Evolutionary conservation across 2,888 invertebrate species (phyloP).

Genomic region (Spodoptera picta): DNA sequence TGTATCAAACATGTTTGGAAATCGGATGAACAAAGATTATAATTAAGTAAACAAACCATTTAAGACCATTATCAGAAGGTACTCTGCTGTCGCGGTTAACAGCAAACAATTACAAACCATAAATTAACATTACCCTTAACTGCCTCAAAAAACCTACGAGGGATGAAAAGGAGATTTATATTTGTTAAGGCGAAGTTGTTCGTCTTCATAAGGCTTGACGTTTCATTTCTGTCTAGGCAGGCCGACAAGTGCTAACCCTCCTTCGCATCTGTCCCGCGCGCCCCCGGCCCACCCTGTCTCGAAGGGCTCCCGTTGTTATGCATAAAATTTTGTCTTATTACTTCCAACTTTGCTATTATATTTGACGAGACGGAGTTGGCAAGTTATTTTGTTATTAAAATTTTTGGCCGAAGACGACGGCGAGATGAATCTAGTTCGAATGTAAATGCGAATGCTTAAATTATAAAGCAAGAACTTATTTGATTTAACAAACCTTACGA

Average conservation of each 20-base stretch:
- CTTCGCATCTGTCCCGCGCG: constrained; percentile 62
- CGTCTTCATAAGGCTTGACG: constrained; percentile 87
- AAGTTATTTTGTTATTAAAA: constrained; percentile 89
- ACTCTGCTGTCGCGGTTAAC: constrained; percentile 56
- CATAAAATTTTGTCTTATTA: constrained; percentile 89
- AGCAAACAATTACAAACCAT: constrained; percentile 71
- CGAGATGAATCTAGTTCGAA: constrained; percentile 81
- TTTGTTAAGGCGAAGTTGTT: constrained; percentile 86
- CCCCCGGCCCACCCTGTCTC: constrained; percentile 60
- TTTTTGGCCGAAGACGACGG: constrained; percentile 80
- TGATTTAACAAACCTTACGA: constrained; percentile 85
- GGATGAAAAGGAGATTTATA: constrained; percentile 85
- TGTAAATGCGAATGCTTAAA: constrained; percentile 85
- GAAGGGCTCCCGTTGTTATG: constrained; percentile 85
- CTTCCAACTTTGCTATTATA: constrained; percentile 88
- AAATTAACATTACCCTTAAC: constrained; percentile 79
- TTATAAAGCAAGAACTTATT: constrained; percentile 86
- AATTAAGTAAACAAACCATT: constrained; percentile 46
- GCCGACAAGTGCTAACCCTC: constrained; percentile 84
- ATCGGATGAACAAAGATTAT: constrained; percentile 2
- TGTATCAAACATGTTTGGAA: too few relatives aligned
- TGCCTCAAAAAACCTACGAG: constrained; percentile 76
- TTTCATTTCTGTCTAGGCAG: constrained; percentile 87
- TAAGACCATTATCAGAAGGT: constrained; percentile 41
- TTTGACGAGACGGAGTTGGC: constrained; percentile 86